Conservation (phyloP, 2,113 vertebrate genomes). For the Mustelus asterias region DNA sequence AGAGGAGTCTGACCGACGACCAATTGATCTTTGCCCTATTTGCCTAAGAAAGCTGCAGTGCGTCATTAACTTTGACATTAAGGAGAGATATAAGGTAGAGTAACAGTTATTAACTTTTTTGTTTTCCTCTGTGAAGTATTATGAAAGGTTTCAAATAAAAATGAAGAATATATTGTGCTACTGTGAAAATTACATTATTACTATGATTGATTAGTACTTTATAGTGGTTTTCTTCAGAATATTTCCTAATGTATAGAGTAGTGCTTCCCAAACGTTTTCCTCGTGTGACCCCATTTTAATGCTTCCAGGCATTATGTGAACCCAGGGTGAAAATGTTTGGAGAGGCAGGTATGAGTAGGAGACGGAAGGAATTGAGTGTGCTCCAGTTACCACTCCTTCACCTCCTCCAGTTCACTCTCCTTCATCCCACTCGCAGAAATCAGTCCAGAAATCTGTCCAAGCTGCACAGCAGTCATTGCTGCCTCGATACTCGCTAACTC, state of each 20-base stretch:
- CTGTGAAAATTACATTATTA: background rate
- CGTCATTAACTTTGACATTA: constrained; percentile 49
- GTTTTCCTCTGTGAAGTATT: background rate
- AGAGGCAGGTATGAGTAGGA: too few species aligned
- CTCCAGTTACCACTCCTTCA: too few species aligned
- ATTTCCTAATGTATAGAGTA: background rate
- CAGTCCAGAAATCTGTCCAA: too few species aligned
- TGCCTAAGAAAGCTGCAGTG: constrained; percentile 57
- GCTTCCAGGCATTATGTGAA: too few species aligned
- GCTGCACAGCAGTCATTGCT: too few species aligned
- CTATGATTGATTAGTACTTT: background rate
- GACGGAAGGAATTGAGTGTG: too few species aligned
- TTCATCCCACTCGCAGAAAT: too few species aligned
- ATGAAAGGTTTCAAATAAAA: background rate
- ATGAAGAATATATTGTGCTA: background rate
- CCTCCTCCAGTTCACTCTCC: too few species aligned
- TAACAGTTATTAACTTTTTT: background rate
- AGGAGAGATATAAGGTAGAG: constrained; percentile 45
- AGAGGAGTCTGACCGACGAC: constrained; percentile 54
- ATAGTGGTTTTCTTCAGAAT: background rate
- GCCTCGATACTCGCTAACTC: too few species aligned
- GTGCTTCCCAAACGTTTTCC: too few species aligned
- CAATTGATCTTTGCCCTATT: constrained; percentile 59
- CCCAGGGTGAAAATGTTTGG: too few species aligned
- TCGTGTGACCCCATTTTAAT: too few species aligned